phyloP scores from a whole-genome alignment of 2,888 invertebrate species.

The Melanargia galathea region DNA sequence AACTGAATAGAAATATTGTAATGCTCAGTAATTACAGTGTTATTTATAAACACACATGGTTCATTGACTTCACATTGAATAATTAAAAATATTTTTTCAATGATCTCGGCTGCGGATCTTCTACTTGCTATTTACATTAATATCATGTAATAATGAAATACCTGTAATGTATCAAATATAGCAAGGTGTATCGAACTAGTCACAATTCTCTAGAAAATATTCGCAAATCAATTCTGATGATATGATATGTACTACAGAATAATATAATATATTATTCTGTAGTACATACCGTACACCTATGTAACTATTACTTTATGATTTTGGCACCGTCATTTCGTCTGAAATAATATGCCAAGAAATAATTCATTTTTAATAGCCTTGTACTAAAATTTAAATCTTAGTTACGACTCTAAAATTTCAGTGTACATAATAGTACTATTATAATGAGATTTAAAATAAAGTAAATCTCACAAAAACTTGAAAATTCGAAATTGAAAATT shows the following conservation, averaged over 20 bases:
- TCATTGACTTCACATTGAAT: neutral
- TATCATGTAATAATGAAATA: too few species aligned
- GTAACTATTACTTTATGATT: slow-evolving; percentile 4
- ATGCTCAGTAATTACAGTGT: neutral
- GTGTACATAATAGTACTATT: neutral
- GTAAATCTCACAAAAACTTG: neutral
- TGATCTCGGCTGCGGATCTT: too few species aligned
- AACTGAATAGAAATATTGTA: neutral
- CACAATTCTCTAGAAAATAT: too few species aligned
- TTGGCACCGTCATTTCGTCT: slow-evolving; percentile 24
- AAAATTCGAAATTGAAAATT: too few species aligned
- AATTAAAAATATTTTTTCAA: neutral
- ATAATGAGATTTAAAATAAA: neutral
- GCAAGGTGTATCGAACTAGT: too few species aligned
- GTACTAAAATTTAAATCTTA: neutral
- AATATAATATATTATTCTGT: neutral
- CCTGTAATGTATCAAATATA: too few species aligned
- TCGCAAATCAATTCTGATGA: too few species aligned
- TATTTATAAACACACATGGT: neutral
- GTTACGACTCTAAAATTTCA: neutral
- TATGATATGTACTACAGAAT: neutral
- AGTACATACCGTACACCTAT: neutral
- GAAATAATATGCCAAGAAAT: slow-evolving; percentile 25
- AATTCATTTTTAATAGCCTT: slow-evolving; percentile 19
- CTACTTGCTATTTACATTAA: too few species aligned